Conservation (phyloP, 2,888 invertebrate genomes). For the Dryobota labecula region DNA sequence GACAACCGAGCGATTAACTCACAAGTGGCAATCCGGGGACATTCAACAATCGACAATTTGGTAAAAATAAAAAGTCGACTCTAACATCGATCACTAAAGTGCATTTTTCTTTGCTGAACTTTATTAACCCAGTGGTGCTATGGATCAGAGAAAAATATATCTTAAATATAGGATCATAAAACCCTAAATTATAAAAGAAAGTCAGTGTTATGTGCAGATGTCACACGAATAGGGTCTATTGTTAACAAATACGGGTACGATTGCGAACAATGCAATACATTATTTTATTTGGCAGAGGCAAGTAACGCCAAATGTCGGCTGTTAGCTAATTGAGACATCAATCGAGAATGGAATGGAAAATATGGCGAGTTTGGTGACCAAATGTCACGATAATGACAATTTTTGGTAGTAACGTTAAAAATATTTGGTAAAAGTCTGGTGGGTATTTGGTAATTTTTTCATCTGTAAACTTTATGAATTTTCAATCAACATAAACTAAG, state of each 20-base stretch:
- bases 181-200: slow-evolving; percentile 35
- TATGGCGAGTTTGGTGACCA: slow-evolving; percentile 68
- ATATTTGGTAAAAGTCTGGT: slow-evolving; percentile 4
- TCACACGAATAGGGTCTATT: slow-evolving; percentile 82
- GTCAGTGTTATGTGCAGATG: slow-evolving; percentile 74
- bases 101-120: slow-evolving; percentile 13
- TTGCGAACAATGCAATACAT: slow-evolving; percentile 85
- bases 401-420: background rate
- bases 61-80: slow-evolving; percentile 50
- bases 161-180: slow-evolving; percentile 42
- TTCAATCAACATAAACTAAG: background rate
- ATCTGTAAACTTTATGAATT: slow-evolving; percentile 3
- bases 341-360: slow-evolving; percentile 72
- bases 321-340: slow-evolving; percentile 85
- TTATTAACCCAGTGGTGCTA: background rate
- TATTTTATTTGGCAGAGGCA: slow-evolving; percentile 84
- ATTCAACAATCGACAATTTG: slow-evolving; percentile 73
- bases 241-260: slow-evolving; percentile 89
- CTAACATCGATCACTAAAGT: slow-evolving; percentile 13
- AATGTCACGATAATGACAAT: slow-evolving; percentile 60
- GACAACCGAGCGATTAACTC: slow-evolving; percentile 76
- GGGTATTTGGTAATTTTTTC: background rate
- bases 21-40: slow-evolving; percentile 81
- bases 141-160: slow-evolving; percentile 46
- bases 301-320: slow-evolving; percentile 86